Percentiles rank a stretch among this genome's conserved stretches.
These are phyloP conservation scores for Hybos culiciformis DNA, from an alignment of 2,888 invertebrate genomes.

Conservation along the genomic window DNA sequence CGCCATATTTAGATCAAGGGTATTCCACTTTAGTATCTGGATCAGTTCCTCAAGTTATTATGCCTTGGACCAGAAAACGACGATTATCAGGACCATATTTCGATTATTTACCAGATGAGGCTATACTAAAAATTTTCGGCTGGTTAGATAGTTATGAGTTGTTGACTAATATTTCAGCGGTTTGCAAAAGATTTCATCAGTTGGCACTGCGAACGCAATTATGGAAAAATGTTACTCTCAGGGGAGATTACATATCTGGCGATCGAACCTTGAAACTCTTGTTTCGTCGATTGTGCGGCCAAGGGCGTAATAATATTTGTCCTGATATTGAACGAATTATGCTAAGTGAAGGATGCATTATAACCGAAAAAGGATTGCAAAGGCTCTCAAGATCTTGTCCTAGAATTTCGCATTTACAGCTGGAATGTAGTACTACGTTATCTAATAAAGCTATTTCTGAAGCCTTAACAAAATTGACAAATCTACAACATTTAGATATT, in stretches of 20 bases:
- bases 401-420: slow-evolving; percentile 64
- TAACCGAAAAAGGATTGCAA: slow-evolving; percentile 65
- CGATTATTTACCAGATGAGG: slow-evolving; percentile 51
- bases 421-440: slow-evolving; percentile 59
- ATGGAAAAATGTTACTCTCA: slow-evolving; percentile 54
- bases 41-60: slow-evolving; percentile 34
- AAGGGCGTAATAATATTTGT: slow-evolving; percentile 52
- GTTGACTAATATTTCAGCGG: slow-evolving; percentile 58
- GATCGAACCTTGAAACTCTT: slow-evolving; percentile 53
- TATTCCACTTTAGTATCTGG: slow-evolving; percentile 63
- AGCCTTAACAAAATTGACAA: slow-evolving; percentile 62
- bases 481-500: slow-evolving; percentile 71
- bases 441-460: slow-evolving; percentile 67
- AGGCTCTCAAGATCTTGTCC: slow-evolving; percentile 66
- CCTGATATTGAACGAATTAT: slow-evolving; percentile 52
- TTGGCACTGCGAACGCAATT: slow-evolving; percentile 64
- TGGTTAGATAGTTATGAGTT: slow-evolving; percentile 57
- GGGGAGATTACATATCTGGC: slow-evolving; percentile 43
- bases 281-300: slow-evolving; percentile 49
- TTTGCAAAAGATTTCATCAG: slow-evolving; percentile 61
- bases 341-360: slow-evolving; percentile 52
- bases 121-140: slow-evolving; percentile 53
- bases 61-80: slow-evolving; percentile 35
- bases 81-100: slow-evolving; percentile 38
- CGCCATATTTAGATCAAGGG: slow-evolving; percentile 64